Conservation (phyloP, 1,140 invertebrate genomes). For the Aphelenchoides besseyi region DNA sequence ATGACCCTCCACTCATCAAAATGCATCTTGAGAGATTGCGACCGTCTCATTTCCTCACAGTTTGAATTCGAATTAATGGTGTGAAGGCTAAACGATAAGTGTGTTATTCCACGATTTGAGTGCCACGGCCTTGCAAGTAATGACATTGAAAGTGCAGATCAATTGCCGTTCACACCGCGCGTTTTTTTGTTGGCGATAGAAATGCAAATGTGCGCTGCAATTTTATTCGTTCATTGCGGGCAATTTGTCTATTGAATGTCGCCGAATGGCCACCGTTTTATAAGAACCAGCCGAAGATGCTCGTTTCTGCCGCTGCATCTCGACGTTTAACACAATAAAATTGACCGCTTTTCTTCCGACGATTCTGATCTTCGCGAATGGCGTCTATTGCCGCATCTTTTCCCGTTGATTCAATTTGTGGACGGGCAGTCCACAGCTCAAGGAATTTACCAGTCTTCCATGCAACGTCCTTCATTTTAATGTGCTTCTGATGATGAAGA, state of each 20-base stretch:
- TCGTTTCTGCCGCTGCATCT: background rate
- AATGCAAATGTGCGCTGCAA: constrained; percentile 2
- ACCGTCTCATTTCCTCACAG: no score
- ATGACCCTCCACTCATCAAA: no score
- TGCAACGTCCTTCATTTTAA: background rate
- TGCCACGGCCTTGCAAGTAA: no score
- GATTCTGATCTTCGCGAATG: background rate
- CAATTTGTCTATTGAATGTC: background rate
- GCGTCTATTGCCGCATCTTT: no score
- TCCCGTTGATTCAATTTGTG: no score
- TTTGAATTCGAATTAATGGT: no score
- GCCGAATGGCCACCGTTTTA: background rate
- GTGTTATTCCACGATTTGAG: no score
- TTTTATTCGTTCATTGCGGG: background rate
- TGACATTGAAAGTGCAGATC: no score
- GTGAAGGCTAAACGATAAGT: no score
- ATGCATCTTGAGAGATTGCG: no score
- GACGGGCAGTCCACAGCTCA: background rate
- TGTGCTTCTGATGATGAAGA: background rate
- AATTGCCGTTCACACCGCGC: background rate
- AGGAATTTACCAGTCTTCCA: background rate
- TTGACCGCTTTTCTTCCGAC: background rate
- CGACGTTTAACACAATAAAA: background rate
- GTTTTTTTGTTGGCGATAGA: background rate
- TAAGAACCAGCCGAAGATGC: background rate